phyloP scores from a whole-genome alignment of 2,113 vertebrate species.

The Probosciger aterrimus region DNA sequence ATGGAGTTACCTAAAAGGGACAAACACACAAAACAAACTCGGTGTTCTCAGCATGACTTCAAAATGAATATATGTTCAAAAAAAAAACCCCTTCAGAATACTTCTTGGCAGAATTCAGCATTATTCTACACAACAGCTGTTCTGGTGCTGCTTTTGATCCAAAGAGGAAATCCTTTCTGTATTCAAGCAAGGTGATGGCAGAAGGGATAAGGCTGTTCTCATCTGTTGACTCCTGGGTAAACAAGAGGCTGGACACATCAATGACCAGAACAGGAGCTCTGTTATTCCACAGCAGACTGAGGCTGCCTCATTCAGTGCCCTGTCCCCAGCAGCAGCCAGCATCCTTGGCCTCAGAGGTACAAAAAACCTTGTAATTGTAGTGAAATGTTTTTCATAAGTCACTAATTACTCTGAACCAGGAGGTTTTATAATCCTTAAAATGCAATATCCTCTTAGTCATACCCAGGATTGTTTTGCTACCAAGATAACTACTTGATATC shows the following conservation, averaged over 20 bases:
- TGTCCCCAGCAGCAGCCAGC: neutral
- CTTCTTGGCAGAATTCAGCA: neutral
- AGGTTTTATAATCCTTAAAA: neutral
- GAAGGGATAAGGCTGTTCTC: neutral
- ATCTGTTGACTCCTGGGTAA: neutral
- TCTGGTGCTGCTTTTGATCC: neutral
- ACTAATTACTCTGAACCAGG: neutral
- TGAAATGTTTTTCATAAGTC: neutral
- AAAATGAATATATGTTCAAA: neutral
- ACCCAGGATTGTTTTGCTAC: neutral
- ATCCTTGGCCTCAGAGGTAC: neutral
- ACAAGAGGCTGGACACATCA: neutral
- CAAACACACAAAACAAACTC: neutral
- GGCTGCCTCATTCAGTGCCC: neutral
- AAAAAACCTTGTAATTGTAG: neutral
- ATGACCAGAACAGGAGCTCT: neutral
- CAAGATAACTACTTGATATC: neutral
- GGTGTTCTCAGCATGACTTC: neutral
- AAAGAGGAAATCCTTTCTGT: constrained; percentile 38
- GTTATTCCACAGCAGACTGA: neutral
- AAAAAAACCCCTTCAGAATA: neutral
- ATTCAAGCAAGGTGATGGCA: neutral
- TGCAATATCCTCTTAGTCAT: neutral
- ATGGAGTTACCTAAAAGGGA: neutral
- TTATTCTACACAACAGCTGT: constrained; percentile 2